A percentile compares a stretch with the other conserved stretches of the same genome.
Evolutionary conservation across 2,113 vertebrate species (phyloP).

Genomic region (Neodontobutis hainanensis): DNA sequence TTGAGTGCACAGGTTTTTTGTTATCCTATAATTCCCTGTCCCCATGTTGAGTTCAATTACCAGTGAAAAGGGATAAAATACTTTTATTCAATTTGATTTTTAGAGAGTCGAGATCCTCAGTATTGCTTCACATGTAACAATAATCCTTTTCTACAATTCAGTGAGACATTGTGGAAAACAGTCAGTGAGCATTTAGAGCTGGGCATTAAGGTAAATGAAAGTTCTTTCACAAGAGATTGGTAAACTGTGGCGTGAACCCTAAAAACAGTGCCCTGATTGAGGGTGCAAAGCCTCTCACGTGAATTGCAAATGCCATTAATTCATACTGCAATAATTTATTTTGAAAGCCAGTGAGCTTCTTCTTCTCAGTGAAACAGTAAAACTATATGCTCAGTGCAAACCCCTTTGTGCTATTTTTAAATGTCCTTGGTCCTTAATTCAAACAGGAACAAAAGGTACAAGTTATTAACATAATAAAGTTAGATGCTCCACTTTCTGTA

Average conservation of each 20-base stretch:
- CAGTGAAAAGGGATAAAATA: neutral
- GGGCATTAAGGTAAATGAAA: too few species aligned
- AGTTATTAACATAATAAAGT: constrained; percentile 16
- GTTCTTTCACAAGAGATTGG: too few species aligned
- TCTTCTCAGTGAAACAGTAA: neutral
- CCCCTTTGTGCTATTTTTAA: constrained; percentile 19
- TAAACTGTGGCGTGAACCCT: too few species aligned
- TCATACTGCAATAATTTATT: constrained; percentile 18
- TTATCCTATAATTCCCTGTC: too few species aligned
- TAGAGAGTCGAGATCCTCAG: neutral
- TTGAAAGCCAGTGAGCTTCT: constrained; percentile 7
- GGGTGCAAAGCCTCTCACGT: constrained; percentile 9
- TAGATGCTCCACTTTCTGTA: constrained; percentile 39
- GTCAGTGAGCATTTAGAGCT: neutral
- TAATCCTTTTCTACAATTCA: constrained; percentile 13
- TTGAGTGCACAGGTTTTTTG: too few species aligned
- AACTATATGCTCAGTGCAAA: neutral
- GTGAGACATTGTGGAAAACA: constrained; percentile 4
- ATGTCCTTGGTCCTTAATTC: constrained; percentile 18
- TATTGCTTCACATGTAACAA: neutral
- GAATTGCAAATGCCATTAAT: constrained; percentile 17
- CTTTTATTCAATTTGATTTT: neutral
- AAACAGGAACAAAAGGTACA: constrained; percentile 41
- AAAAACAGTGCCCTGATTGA: too few species aligned
- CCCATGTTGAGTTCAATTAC: too few species aligned